phyloP scores from a whole-genome alignment of 1,140 invertebrate species.

The Carposina sasakii region DNA sequence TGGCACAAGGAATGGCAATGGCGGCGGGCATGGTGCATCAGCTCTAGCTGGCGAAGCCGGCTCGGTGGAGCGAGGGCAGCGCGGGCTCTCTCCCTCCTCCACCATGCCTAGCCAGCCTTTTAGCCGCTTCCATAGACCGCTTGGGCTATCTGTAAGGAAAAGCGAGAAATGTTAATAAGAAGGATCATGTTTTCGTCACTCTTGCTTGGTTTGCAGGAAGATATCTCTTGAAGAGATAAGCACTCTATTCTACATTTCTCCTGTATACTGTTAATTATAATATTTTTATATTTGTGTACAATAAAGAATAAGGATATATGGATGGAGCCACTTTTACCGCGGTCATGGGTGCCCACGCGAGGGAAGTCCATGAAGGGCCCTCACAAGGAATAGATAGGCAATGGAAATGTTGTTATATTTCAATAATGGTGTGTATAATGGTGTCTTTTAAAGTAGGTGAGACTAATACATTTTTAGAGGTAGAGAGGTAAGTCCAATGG shows the following conservation, averaged over 20 bases:
- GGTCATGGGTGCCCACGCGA: too few species aligned
- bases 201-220: not conserved
- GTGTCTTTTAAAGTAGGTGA: too few species aligned
- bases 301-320: too few species aligned
- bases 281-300: not conserved
- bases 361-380: too few species aligned
- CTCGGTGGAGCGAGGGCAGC: conserved; percentile 79
- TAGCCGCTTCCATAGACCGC: conserved; percentile 59
- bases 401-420: too few species aligned
- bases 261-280: not conserved
- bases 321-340: too few species aligned
- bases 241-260: not conserved
- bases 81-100: conserved; percentile 74
- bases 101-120: conserved; percentile 68
- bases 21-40: conserved; percentile 79
- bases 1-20: conserved; percentile 80
- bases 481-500: too few species aligned
- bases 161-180: not conserved
- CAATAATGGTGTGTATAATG: too few species aligned
- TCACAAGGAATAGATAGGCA: too few species aligned
- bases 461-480: too few species aligned
- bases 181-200: not conserved
- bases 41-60: conserved; percentile 78
- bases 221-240: not conserved
- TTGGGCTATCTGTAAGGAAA: conserved; percentile 45